phyloP scores from a whole-genome alignment of 2,113 vertebrate species.

The Suricata suricatta region DNA sequence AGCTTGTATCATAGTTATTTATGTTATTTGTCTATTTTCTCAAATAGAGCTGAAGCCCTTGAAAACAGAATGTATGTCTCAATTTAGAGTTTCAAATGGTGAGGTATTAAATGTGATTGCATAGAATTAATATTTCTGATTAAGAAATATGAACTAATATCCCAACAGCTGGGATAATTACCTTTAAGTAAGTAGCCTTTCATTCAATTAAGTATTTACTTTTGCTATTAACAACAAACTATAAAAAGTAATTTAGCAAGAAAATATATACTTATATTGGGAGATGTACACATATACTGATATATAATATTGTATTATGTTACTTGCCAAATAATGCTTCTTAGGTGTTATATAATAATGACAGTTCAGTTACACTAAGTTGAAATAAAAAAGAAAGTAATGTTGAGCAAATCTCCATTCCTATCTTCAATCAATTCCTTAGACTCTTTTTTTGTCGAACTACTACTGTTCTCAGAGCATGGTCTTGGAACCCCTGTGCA shows the following conservation, averaged over 20 bases:
- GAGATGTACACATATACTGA: background rate
- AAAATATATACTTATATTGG: background rate
- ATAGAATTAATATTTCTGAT: background rate
- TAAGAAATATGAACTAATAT: background rate
- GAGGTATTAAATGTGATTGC: background rate
- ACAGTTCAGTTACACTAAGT: background rate
- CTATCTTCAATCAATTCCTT: background rate
- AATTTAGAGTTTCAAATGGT: background rate
- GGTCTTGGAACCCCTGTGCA: background rate
- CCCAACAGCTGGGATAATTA: background rate
- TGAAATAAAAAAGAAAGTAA: background rate
- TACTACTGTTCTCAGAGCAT: background rate
- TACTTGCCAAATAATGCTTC: background rate
- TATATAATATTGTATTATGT: background rate
- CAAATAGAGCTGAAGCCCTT: background rate
- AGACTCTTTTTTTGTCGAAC: background rate
- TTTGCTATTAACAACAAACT: background rate
- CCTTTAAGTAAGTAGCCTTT: background rate
- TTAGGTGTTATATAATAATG: background rate
- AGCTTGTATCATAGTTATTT: background rate
- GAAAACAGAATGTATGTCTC: background rate
- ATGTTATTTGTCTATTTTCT: background rate
- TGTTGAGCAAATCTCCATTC: background rate
- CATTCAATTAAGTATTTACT: background rate
- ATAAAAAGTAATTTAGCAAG: background rate